phyloP scores from a whole-genome alignment of 2,888 invertebrate species.

The Coecobrya sp. region DNA sequence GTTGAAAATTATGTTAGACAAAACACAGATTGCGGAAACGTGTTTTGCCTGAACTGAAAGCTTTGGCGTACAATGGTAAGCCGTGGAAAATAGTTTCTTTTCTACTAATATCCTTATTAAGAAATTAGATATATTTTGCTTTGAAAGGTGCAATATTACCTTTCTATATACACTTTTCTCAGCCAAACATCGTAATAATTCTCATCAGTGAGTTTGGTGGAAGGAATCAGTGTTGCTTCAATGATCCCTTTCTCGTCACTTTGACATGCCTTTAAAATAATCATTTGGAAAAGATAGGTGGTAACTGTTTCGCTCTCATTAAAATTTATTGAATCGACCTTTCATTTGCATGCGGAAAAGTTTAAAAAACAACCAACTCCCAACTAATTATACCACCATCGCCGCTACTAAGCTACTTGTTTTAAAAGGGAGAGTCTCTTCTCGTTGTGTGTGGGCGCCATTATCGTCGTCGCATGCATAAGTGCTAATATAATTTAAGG shows the following conservation, averaged over 20 bases:
- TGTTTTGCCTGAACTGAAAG: neutral
- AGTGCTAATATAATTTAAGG: conserved; percentile 39
- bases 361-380: neutral
- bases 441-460: conserved; percentile 42
- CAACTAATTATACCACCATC: neutral
- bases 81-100: too few species aligned
- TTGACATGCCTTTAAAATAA: neutral
- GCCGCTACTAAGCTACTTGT: neutral
- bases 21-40: neutral
- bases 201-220: neutral
- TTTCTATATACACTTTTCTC: neutral
- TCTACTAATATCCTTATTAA: neutral
- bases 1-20: neutral
- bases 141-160: neutral
- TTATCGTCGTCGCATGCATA: neutral
- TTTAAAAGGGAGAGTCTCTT: neutral
- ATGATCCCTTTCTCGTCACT: neutral
- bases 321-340: conserved; percentile 16
- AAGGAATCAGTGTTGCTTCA: neutral
- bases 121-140: neutral
- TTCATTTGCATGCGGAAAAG: conserved; percentile 21
- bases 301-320: conserved; percentile 22
- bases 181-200: neutral
- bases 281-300: neutral
- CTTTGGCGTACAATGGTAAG: neutral